Evolutionary conservation across 2,113 vertebrate species (phyloP).

Genomic region (Notiomystis cincta): DNA sequence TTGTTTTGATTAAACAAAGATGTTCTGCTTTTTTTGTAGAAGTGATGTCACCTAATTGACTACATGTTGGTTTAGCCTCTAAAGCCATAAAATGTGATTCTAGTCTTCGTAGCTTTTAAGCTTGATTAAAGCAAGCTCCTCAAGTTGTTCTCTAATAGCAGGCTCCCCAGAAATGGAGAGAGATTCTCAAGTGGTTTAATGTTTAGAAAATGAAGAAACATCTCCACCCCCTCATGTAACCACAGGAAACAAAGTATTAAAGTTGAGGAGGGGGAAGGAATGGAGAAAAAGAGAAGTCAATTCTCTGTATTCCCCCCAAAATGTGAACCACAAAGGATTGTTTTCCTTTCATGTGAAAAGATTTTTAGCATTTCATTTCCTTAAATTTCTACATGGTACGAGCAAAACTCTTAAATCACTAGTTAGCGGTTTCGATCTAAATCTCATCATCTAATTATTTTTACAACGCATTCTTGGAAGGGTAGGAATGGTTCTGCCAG

Average conservation of each 20-base stretch:
- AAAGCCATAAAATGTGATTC: slow-evolving; percentile 67
- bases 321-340: slow-evolving; percentile 57
- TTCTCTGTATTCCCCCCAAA: slow-evolving; percentile 25
- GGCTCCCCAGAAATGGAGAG: slow-evolving; percentile 59
- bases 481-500: slow-evolving; percentile 75
- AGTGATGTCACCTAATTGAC: slow-evolving; percentile 75
- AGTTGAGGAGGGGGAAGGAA: slow-evolving; percentile 34
- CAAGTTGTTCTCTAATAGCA: slow-evolving; percentile 68
- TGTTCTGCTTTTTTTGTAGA: slow-evolving; percentile 67
- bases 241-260: slow-evolving; percentile 79
- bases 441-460: slow-evolving; percentile 84
- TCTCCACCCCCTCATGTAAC: slow-evolving; percentile 71
- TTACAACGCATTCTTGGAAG: slow-evolving; percentile 77
- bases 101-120: slow-evolving; percentile 66
- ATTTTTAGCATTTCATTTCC: slow-evolving; percentile 73
- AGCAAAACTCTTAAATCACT: slow-evolving; percentile 70
- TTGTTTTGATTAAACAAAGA: slow-evolving; percentile 79
- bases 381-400: slow-evolving; percentile 50
- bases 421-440: slow-evolving; percentile 78
- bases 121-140: slow-evolving; percentile 78
- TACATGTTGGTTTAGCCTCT: slow-evolving; percentile 70
- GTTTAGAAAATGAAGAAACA: slow-evolving; percentile 72
- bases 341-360: slow-evolving; percentile 69
- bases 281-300: background rate
- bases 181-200: slow-evolving; percentile 74